Conservation (phyloP, 2,797 vertebrate species). For the Crenuchus spilurus region DNA sequence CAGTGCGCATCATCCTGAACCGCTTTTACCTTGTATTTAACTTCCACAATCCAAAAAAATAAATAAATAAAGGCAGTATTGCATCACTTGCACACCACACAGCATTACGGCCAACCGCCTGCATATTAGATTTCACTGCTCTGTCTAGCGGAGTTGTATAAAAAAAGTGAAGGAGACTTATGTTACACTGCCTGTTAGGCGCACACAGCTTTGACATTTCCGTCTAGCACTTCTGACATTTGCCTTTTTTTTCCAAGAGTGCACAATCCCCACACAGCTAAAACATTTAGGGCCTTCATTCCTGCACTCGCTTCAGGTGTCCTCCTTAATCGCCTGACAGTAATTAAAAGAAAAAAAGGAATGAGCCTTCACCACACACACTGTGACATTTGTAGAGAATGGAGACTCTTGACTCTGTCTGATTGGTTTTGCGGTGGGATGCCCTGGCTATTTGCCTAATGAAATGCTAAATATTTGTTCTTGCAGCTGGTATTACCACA, state of each 20-base stretch:
- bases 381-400: constrained; percentile 66
- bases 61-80: neutral
- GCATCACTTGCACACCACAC: neutral
- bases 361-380: constrained; percentile 58
- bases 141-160: neutral
- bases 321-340: constrained; percentile 62
- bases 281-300: constrained; percentile 53
- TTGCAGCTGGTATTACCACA: neutral
- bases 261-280: constrained; percentile 57
- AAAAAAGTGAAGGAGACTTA: neutral
- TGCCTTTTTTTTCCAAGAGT: constrained; percentile 58
- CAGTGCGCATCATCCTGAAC: neutral
- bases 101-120: neutral
- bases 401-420: constrained; percentile 68
- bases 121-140: neutral
- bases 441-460: constrained; percentile 56
- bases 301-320: constrained; percentile 61
- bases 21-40: neutral
- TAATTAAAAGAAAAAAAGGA: constrained; percentile 52
- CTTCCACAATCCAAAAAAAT: too few relatives aligned
- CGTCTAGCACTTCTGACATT: constrained; percentile 67
- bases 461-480: constrained; percentile 70
- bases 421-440: constrained; percentile 64
- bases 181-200: neutral
- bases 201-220: constrained; percentile 54